Evolutionary conservation across 2,888 invertebrate genomes (phyloP), one percentile per base, ranked within the genome.

Genomic region (Euzophera pinguis): DNA sequence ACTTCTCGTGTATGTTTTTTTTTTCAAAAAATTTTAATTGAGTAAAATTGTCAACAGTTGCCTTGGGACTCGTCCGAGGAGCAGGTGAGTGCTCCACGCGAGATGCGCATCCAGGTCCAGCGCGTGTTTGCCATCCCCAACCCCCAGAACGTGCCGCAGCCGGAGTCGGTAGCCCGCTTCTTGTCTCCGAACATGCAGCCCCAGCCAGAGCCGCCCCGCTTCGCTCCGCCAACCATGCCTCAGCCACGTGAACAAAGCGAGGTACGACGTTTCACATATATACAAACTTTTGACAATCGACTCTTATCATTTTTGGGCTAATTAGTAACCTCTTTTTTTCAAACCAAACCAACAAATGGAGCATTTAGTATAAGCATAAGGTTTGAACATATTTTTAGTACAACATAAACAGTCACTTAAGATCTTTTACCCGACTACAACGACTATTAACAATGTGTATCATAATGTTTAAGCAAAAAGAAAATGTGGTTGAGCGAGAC

Each of bases 21-120:
- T 3, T 3, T 22, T 22, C 22, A 22, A 22, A 22, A 3, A 22
- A 3, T 32, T 12, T 37, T 12, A 37, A 12, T 5, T 5, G 12
- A 43, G 29, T 35, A 14, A 39, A 60, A 29, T 65, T 63, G 45
- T 67, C 54, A 50, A 45, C 66, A 90, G 88, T 76, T 89, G 83
- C 89, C 89, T 64, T 90, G 90, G 90, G 90, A 89, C 53, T 86
- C 87, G 0, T 88, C 89, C 0, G 89, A 89, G 63, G 87, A 90
- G 65, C 87, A 87, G 74, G 80, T 84, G 79, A 72, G 68, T 5
- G 70, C 65, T 7, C 81, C 81, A 29, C 84, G 87, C 45, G 88
- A 90, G 69, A 90, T 91, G 85, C 84, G 91, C 54, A 90, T 91
- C 65, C 91, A 91, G 64, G 90, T 91, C 1, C 91, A 91, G 68